These are phyloP conservation scores for Cololabis saira DNA, from an alignment of 2,113 vertebrate genomes.

Conservation along the genomic window DNA sequence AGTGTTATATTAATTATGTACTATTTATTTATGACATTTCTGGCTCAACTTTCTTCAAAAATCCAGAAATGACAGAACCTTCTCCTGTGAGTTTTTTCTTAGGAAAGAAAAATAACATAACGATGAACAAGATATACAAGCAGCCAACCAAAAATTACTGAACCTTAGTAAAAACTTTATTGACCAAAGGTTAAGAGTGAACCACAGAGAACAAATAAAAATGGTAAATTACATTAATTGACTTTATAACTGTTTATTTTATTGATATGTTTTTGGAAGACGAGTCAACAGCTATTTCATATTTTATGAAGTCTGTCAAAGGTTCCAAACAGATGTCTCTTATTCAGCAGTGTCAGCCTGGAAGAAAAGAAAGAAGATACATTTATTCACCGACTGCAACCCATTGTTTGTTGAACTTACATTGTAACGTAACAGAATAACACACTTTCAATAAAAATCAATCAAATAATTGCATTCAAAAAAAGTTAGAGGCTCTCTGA, in stretches of 20 bases:
- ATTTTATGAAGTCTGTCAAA: slow-evolving; percentile 46
- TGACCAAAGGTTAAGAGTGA: neutral
- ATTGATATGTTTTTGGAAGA: neutral
- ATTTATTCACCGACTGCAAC: neutral
- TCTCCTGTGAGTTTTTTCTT: too few relatives aligned
- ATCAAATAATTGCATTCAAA: neutral
- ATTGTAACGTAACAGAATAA: neutral
- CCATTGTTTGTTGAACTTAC: neutral
- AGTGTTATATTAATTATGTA: too few relatives aligned
- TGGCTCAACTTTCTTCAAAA: too few relatives aligned
- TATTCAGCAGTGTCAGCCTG: slow-evolving; percentile 44
- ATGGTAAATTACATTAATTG: neutral
- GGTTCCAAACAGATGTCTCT: neutral
- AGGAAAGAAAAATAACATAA: too few relatives aligned
- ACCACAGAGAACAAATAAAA: neutral
- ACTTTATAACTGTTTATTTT: slow-evolving; percentile 31
- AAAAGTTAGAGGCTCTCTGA: neutral
- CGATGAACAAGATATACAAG: too few relatives aligned
- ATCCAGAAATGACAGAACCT: too few relatives aligned
- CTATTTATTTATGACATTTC: too few relatives aligned
- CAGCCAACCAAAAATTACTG: neutral
- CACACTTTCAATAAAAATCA: too few relatives aligned
- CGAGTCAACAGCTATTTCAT: slow-evolving; percentile 29
- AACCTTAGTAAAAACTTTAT: too few relatives aligned
- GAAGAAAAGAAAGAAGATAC: neutral